Conservation (phyloP, 2,113 vertebrate species). For the Percopsis transmontana region DNA sequence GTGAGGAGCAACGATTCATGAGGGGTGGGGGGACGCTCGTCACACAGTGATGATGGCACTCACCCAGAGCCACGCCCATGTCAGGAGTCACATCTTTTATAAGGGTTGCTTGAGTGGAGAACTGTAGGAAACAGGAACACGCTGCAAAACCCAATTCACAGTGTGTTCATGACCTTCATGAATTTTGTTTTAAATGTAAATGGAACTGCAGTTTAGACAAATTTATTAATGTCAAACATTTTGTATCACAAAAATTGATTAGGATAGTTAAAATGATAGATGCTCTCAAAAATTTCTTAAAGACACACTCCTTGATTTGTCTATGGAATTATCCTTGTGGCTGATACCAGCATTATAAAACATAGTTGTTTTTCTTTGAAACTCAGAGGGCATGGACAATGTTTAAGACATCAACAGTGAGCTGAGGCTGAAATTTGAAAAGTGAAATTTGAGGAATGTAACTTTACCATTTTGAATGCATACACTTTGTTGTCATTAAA, state of each 20-base stretch:
- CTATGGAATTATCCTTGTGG: too few species aligned
- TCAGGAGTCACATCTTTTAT: conserved; percentile 16
- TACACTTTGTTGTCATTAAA: conserved; percentile 26
- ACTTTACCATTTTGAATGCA: not conserved
- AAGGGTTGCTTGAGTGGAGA: not conserved
- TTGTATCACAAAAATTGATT: conserved; percentile 4
- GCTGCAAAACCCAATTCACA: not conserved
- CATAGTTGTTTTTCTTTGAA: too few species aligned
- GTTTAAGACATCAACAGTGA: too few species aligned
- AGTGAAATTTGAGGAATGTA: too few species aligned
- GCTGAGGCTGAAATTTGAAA: too few species aligned
- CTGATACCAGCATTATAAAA: too few species aligned
- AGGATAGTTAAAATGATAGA: not conserved
- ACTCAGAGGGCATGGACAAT: too few species aligned
- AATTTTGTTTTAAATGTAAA: conserved; percentile 20
- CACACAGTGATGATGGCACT: conserved; percentile 63
- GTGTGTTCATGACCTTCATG: conserved; percentile 14
- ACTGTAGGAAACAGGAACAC: not conserved
- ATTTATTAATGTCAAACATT: conserved; percentile 62
- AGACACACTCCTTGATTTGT: too few species aligned
- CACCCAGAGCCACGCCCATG: conserved; percentile 31
- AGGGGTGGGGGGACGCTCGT: conserved; percentile 59
- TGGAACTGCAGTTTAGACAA: conserved; percentile 28
- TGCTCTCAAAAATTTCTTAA: not conserved
- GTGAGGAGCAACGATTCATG: conserved; percentile 60